These are phyloP conservation scores for Cathartes aura DNA, from an alignment of 2,113 vertebrate genomes.

Conservation along the genomic window DNA sequence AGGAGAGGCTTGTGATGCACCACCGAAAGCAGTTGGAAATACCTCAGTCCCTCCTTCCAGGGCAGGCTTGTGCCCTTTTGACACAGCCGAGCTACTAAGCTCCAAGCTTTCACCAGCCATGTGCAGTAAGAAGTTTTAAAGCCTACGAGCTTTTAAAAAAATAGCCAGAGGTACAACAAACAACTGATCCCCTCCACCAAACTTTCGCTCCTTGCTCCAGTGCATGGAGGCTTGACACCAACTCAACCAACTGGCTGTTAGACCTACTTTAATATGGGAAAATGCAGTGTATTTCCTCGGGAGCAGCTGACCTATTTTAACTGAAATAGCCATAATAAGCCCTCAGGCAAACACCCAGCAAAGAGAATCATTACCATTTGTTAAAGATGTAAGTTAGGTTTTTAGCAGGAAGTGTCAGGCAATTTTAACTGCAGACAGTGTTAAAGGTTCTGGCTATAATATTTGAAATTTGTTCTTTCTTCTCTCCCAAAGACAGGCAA, in stretches of 20 bases:
- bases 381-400: neutral
- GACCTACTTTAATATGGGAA: neutral
- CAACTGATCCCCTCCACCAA: neutral
- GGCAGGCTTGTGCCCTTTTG: neutral
- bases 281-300: neutral
- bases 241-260: neutral
- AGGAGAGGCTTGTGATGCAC: fast-evolving
- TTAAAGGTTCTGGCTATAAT: neutral
- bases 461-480: neutral
- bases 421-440: neutral
- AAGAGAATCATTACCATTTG: neutral
- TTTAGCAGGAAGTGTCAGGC: neutral
- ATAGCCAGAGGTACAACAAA: neutral
- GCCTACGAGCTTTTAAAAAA: neutral
- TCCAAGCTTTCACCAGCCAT: neutral
- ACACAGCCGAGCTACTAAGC: neutral
- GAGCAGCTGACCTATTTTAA: neutral
- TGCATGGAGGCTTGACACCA: fast-evolving
- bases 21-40: neutral
- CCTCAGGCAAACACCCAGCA: neutral
- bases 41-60: neutral
- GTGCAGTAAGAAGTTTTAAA: neutral
- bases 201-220: neutral
- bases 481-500: neutral
- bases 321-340: neutral